These are phyloP conservation scores for Pimephales promelas DNA, from an alignment of 2,113 vertebrate genomes.

Conservation along the genomic window DNA sequence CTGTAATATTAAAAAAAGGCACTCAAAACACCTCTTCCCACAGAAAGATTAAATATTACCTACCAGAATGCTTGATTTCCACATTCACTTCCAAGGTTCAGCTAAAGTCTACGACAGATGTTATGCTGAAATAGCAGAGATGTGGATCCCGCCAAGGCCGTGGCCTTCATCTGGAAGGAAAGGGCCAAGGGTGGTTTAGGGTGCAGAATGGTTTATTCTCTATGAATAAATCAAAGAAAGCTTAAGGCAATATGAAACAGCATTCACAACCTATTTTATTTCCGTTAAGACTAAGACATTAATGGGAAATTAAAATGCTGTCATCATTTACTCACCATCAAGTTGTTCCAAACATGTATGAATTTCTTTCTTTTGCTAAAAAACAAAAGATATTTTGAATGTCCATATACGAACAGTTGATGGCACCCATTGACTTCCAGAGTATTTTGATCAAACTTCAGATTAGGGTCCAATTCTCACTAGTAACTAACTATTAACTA, in stretches of 20 bases:
- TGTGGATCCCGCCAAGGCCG: slow-evolving; percentile 1
- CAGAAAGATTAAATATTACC: slow-evolving; percentile 4
- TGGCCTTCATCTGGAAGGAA: not conserved
- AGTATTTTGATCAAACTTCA: too few species aligned
- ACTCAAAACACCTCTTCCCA: slow-evolving; percentile 17
- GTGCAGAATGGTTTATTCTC: not conserved
- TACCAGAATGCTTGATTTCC: slow-evolving; percentile 3
- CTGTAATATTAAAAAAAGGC: not conserved
- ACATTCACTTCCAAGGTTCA: slow-evolving; percentile 28
- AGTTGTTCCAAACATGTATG: too few species aligned
- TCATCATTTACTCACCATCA: too few species aligned
- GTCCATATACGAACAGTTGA: too few species aligned
- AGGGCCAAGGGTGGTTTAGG: not conserved
- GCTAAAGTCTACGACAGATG: slow-evolving; percentile 17
- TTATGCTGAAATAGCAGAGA: not conserved
- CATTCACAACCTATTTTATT: not conserved
- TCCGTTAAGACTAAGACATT: too few species aligned
- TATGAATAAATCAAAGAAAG: slow-evolving; percentile 1
- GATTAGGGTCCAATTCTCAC: too few species aligned
- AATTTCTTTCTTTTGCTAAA: too few species aligned
- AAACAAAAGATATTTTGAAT: too few species aligned
- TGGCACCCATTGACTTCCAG: too few species aligned
- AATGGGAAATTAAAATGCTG: too few species aligned
- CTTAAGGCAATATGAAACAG: not conserved
- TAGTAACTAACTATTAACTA: too few species aligned